Evolutionary conservation across 1,140 invertebrate genomes (phyloP).

Genomic region (Nixonia krombeini): DNA sequence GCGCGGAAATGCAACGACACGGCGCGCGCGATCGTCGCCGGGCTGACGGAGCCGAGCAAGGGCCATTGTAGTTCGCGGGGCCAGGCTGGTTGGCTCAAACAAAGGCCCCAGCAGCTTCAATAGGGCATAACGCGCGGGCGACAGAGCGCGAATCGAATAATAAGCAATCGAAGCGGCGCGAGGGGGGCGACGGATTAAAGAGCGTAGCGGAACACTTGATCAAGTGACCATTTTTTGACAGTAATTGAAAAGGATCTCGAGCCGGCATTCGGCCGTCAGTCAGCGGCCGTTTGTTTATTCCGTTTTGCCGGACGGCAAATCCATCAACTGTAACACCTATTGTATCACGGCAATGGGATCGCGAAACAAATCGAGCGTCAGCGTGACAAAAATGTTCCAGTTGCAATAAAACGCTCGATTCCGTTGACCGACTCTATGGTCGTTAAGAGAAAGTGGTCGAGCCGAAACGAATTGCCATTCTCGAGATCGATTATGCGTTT

Average conservation of each 20-base stretch:
- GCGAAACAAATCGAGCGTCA: conserved; percentile 8
- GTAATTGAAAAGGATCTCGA: neutral
- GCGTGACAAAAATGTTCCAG: neutral
- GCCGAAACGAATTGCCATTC: neutral
- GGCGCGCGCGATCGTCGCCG: no score
- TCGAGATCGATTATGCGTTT: neutral
- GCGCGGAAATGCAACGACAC: no score
- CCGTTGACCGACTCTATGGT: neutral
- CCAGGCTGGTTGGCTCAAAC: no score
- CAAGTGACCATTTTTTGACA: neutral
- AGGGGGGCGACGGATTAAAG: no score
- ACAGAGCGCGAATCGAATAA: neutral
- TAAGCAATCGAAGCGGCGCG: neutral
- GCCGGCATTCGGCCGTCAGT: neutral
- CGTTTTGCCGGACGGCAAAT: neutral
- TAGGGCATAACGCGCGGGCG: neutral
- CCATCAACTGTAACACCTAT: conserved; percentile 6
- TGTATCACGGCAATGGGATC: neutral
- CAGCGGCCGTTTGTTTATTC: neutral
- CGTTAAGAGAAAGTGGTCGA: neutral
- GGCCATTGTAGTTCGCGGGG: no score
- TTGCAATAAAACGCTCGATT: conserved; percentile 10
- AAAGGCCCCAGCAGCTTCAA: neutral
- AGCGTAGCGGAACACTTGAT: no score
- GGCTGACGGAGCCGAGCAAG: no score